Evolutionary conservation across 2,113 vertebrate genomes (phyloP), one percentile per base, ranked within the genome.

Genomic region (Apodemus speciosus): DNA sequence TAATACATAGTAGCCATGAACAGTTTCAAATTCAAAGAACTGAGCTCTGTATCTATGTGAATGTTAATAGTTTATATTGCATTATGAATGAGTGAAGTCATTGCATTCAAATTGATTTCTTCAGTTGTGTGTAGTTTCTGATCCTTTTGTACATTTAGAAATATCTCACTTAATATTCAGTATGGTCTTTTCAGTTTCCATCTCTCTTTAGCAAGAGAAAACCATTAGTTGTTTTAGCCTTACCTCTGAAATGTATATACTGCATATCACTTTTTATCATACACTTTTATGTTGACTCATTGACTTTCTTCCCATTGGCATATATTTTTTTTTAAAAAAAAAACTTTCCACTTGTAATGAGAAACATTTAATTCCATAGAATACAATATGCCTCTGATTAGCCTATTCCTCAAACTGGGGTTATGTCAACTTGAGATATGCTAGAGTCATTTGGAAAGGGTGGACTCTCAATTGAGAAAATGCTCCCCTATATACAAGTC

Each of bases 71-170:
- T 72, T 76, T 85, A 8, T 75, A 71, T 88, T 90, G 76, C 40
- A 32, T 92, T 89, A 87, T 10, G 62, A 83, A 66, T 56, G 16
- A 92, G 46, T 94, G 20, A 90, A 85, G 83, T 46, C 23, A 53
- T 20, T 66, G 10, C 51, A 6, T 88, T 88, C 51, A 75, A 73
- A 85, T 81, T 87, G 40, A 66, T 72, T 86, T 72, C n/a, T 46
- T 83, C 2, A 69, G 77, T 77, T 8, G 25, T 88, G 7, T 30
- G 13, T 93, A 68, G 23, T 84, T 89, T 72, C 21, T 72, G 0
- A 68, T 71, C 35, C 15, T 72, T 84, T 21, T 83, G 46, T 62
- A 60, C 80, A 21, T 21, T 66, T 71, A n/a, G 32, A 32, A n/a
- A 15, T 83, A 53, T 53, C 32, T 89, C 71, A 49, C 56, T 91